Conservation (phyloP, 2,797 vertebrate genomes). For the Miopithecus talapoin region DNA sequence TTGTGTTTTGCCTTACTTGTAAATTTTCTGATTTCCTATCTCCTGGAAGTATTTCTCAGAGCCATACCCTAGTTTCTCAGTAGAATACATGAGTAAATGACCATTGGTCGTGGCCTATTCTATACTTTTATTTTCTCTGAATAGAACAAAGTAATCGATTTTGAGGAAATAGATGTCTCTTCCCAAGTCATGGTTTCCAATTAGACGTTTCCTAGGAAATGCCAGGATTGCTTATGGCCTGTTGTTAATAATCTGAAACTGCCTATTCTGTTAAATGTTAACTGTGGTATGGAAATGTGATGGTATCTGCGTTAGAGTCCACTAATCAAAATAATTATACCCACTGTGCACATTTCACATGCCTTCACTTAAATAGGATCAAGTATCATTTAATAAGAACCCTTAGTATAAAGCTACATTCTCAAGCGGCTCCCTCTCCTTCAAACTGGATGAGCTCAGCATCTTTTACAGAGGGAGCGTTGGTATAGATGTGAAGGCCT, state of each 20-base stretch:
- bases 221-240: not conserved
- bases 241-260: conserved; percentile 46
- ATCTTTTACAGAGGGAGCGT: not conserved
- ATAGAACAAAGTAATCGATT: conserved; percentile 37
- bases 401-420: conserved; percentile 1
- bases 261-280: conserved; percentile 64
- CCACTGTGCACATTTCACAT: conserved; percentile 59
- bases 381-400: conserved; percentile 57
- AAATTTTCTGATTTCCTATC: not conserved
- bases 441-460: not conserved
- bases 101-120: not conserved
- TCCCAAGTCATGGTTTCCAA: conserved; percentile 27
- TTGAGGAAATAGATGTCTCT: conserved; percentile 43
- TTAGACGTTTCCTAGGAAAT: conserved; percentile 63
- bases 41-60: not conserved
- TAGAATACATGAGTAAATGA: not conserved
- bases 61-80: not conserved
- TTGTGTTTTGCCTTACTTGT: not conserved
- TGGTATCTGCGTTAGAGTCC: conserved; percentile 33
- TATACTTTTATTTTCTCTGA: conserved; percentile 39
- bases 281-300: conserved; percentile 51
- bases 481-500: not conserved
- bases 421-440: conserved; percentile 10
- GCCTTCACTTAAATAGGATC: conserved; percentile 50
- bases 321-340: conserved; percentile 72